phyloP scores from a whole-genome alignment of 2,888 invertebrate species.

The Sesia apiformis region DNA sequence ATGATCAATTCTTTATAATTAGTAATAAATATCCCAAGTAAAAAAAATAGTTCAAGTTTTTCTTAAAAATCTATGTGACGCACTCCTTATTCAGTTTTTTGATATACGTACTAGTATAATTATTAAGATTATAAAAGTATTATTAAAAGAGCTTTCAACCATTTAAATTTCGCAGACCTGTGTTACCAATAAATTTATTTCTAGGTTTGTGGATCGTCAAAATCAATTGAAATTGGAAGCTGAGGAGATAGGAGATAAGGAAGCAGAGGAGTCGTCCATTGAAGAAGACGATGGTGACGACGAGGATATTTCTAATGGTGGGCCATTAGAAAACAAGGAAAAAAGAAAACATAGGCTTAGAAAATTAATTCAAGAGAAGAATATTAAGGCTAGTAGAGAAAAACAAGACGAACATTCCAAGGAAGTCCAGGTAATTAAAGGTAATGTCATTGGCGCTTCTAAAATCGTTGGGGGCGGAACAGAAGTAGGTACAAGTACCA shows the following conservation, averaged over 20 bases:
- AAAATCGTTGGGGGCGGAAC: neutral
- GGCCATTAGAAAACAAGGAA: conserved; percentile 18
- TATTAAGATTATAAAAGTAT: too few species aligned
- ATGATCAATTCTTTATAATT: too few species aligned
- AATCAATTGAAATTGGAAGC: conserved; percentile 52
- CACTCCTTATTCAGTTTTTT: too few species aligned
- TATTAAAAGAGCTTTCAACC: too few species aligned
- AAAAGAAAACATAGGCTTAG: conserved; percentile 1
- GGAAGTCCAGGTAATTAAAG: neutral
- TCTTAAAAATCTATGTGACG: too few species aligned
- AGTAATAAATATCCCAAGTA: too few species aligned
- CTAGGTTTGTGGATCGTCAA: conserved; percentile 56
- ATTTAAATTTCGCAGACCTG: too few species aligned
- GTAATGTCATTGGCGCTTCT: too few species aligned
- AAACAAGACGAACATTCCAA: conserved; percentile 1
- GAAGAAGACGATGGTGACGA: conserved; percentile 56
- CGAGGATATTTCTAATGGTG: conserved; percentile 20
- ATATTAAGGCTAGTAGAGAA: neutral
- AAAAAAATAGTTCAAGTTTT: too few species aligned
- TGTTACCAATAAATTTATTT: too few species aligned
- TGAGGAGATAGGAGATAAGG: conserved; percentile 59
- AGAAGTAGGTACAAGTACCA: neutral
- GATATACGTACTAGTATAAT: too few species aligned
- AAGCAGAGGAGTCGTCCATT: conserved; percentile 57
- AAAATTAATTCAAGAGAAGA: conserved; percentile 5